These are phyloP conservation scores for Carposina sasakii DNA, from an alignment of 1,140 invertebrate genomes.

Conservation along the genomic window DNA sequence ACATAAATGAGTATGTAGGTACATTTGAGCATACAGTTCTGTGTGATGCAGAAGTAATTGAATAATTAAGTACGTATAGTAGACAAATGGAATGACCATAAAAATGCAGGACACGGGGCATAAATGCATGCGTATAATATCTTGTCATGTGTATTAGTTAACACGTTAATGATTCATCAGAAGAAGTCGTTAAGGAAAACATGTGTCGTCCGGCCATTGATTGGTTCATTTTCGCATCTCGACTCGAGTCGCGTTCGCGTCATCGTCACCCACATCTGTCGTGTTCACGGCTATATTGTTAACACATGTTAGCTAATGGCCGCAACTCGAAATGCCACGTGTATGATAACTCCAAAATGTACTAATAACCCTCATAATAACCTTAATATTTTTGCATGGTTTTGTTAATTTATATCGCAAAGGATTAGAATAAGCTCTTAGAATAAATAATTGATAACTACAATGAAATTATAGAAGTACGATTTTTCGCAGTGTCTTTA, in stretches of 20 bases:
- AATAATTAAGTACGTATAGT: background rate
- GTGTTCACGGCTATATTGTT: constrained; percentile 34
- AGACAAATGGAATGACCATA: background rate
- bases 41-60: background rate
- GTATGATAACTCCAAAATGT: constrained; percentile 29
- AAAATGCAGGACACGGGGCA: background rate
- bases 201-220: constrained; percentile 28
- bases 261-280: constrained; percentile 38
- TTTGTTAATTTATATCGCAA: too few species aligned
- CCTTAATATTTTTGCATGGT: too few species aligned
- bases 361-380: too few species aligned
- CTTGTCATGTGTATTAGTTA: too few species aligned
- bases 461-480: too few species aligned
- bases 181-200: constrained; percentile 30
- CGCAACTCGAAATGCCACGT: constrained; percentile 27
- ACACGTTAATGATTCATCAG: constrained; percentile 28
- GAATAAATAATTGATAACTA: too few species aligned
- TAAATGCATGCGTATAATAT: too few species aligned
- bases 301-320: constrained; percentile 47
- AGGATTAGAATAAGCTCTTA: too few species aligned
- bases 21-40: background rate
- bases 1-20: constrained; percentile 19
- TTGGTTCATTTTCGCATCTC: constrained; percentile 30
- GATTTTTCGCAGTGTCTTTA: too few species aligned
- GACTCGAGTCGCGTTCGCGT: too few species aligned